Percentiles rank a stretch among this genome's conserved stretches.
Evolutionary conservation across 2,888 invertebrate species (phyloP).

Genomic region (Netelia inedita): DNA sequence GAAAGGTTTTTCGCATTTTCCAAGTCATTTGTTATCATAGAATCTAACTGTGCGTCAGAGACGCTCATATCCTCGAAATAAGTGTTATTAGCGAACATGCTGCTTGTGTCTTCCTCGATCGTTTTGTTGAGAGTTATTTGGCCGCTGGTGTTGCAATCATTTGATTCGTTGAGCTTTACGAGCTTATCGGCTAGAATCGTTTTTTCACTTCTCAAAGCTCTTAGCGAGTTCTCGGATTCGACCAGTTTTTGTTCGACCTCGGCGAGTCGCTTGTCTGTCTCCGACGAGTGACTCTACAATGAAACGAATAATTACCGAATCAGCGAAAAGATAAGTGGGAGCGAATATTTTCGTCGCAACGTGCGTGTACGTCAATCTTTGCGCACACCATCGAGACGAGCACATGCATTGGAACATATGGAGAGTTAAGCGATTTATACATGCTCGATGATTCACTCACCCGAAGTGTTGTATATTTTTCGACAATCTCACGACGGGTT

Average conservation of each 20-base stretch:
- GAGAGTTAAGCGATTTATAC: no score
- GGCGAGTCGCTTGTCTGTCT: constrained; percentile 49
- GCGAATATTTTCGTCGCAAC: background rate
- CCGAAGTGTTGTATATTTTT: constrained; percentile 72
- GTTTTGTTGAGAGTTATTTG: constrained; percentile 8
- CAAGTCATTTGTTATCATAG: constrained; percentile 46
- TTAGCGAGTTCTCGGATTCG: constrained; percentile 44
- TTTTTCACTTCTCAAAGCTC: constrained; percentile 46
- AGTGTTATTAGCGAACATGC: constrained; percentile 77
- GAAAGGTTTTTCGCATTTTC: constrained; percentile 30
- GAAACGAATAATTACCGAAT: constrained; percentile 1
- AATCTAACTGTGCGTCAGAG: constrained; percentile 60
- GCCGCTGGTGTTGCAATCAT: background rate
- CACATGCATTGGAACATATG: no score
- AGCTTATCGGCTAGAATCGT: constrained; percentile 46
- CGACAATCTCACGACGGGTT: constrained; percentile 66
- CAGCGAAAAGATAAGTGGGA: background rate
- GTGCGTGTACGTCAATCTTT: background rate
- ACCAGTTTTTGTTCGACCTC: constrained; percentile 50
- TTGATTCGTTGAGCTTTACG: constrained; percentile 29
- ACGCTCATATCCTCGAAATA: constrained; percentile 77
- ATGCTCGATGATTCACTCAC: constrained; percentile 15
- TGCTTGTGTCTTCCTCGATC: constrained; percentile 73
- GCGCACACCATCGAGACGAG: background rate
- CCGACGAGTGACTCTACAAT: constrained; percentile 57